phyloP scores from a whole-genome alignment of 2,113 vertebrate species.

The Heptranchias perlo region DNA sequence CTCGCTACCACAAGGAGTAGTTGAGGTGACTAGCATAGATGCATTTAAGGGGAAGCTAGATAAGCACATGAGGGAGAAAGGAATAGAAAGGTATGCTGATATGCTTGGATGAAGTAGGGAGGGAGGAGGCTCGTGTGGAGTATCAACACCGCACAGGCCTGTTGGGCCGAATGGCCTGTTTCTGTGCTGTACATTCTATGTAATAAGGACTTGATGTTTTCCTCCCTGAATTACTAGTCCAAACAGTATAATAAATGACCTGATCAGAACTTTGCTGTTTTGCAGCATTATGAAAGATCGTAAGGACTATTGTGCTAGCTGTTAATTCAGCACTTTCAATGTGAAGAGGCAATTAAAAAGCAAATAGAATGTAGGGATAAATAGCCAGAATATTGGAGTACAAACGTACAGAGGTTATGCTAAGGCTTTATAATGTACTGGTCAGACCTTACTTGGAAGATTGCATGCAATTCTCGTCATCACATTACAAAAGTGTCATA shows the following conservation, averaged over 20 bases:
- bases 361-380: background rate
- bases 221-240: background rate
- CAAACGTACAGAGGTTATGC: background rate
- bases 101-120: too few species aligned
- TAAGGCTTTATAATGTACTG: background rate
- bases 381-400: background rate
- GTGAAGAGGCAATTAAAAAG: background rate
- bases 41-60: too few species aligned
- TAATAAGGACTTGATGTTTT: background rate
- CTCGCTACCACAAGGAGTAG: too few species aligned
- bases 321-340: background rate
- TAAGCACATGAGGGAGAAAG: too few species aligned
- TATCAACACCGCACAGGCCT: too few species aligned
- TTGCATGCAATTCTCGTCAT: background rate
- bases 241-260: background rate
- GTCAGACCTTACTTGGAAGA: background rate
- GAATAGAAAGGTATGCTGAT: too few species aligned
- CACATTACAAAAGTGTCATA: background rate
- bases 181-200: too few species aligned
- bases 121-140: too few species aligned
- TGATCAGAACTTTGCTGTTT: background rate
- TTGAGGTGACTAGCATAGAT: too few species aligned
- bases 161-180: too few species aligned
- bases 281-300: background rate
- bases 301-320: background rate